A percentile compares a stretch with the other conserved stretches of the same genome.
These are phyloP conservation scores for Axinella damicornis DNA, from an alignment of 37 sponge, comb jelly and placozoan genomes.

Conservation along the genomic window DNA sequence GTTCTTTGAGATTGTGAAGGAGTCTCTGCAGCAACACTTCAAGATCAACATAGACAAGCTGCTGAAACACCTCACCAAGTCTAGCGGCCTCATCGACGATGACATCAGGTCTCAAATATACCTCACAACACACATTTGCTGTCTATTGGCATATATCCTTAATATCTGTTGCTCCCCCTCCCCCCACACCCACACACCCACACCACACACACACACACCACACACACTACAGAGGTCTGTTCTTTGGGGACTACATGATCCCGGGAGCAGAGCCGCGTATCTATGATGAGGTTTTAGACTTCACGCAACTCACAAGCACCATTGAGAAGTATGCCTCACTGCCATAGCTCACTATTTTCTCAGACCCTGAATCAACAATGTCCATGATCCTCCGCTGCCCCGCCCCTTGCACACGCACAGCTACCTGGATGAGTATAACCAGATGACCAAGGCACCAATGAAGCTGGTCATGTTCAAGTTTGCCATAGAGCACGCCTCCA, in stretches of 20 bases:
- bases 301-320: conserved; percentile 71
- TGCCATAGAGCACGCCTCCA: conserved; percentile 96
- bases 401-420: conserved; percentile 17
- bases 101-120: conserved; percentile 46
- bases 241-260: conserved; percentile 96
- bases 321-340: conserved; percentile 76
- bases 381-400: too few species aligned
- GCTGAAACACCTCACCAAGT: conserved; percentile 65
- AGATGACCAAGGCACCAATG: conserved; percentile 99
- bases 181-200: too few species aligned
- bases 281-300: conserved; percentile 92
- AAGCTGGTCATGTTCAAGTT: conserved; percentile 96
- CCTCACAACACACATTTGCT: neutral
- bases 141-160: too few species aligned
- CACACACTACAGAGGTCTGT: conserved; percentile 72
- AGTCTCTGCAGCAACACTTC: conserved; percentile 77
- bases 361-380: too few species aligned
- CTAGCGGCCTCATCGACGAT: conserved; percentile 82
- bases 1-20: conserved; percentile 95
- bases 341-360: too few species aligned
- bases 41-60: conserved; percentile 90
- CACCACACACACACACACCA: too few species aligned
- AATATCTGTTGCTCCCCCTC: too few species aligned
- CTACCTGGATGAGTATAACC: conserved; percentile 97
- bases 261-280: conserved; percentile 71